Evolutionary conservation across 2,113 vertebrate genomes (phyloP).

Genomic region (cat (Felis catus)): DNA sequence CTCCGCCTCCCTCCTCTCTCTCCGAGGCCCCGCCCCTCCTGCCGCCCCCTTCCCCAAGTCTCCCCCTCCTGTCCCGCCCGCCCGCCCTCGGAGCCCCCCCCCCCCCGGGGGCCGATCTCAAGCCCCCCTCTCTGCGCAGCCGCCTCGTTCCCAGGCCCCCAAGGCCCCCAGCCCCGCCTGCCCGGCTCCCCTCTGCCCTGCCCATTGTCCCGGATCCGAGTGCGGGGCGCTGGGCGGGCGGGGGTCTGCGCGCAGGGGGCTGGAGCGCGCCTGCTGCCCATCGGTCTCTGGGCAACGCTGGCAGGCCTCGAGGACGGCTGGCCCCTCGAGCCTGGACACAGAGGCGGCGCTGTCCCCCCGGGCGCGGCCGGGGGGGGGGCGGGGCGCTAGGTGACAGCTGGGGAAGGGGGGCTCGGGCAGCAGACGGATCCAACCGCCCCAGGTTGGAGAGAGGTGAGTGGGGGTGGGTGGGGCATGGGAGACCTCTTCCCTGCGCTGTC

Average conservation of each 20-base stretch:
- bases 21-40: too few relatives aligned
- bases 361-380: not conserved
- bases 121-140: not conserved
- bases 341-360: slow-evolving; percentile 34
- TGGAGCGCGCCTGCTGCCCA: not conserved
- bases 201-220: slow-evolving; percentile 14
- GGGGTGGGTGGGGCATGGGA: not conserved
- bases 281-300: slow-evolving; percentile 74
- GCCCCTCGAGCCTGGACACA: not conserved
- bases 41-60: not conserved
- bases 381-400: not conserved
- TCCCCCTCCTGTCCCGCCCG: not conserved
- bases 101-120: not conserved
- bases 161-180: not conserved
- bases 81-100: not conserved
- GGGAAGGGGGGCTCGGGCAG: not conserved
- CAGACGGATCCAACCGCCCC: not conserved
- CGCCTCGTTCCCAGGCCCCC: slow-evolving; percentile 51
- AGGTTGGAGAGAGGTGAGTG: not conserved
- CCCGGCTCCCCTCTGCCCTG: not conserved
- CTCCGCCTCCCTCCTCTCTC: too few relatives aligned
- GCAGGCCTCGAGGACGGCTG: not conserved
- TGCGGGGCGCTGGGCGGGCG: not conserved
- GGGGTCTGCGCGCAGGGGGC: not conserved
- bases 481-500: not conserved